These are phyloP conservation scores for Oryctes rhinoceros DNA, from an alignment of 1,140 invertebrate species.

Conservation along the genomic window DNA sequence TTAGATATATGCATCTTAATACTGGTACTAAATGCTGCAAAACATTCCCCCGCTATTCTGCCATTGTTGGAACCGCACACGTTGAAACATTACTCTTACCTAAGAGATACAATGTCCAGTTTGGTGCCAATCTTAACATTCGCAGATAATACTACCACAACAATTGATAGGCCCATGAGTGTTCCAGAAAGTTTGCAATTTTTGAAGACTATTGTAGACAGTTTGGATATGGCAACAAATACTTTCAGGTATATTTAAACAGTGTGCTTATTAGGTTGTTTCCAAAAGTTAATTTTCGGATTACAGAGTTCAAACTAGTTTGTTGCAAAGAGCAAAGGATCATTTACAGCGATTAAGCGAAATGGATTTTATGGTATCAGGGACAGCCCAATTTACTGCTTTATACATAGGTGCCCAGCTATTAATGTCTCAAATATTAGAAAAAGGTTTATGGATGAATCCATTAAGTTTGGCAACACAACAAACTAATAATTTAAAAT, in stretches of 20 bases:
- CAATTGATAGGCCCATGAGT: slow-evolving; percentile 50
- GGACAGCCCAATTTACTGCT: slow-evolving; percentile 86
- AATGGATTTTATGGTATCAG: slow-evolving; percentile 83
- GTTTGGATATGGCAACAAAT: slow-evolving; percentile 72
- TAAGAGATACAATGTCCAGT: slow-evolving; percentile 92
- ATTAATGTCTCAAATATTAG: slow-evolving; percentile 60
- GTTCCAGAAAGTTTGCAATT: slow-evolving; percentile 65
- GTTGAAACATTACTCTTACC: slow-evolving; percentile 90
- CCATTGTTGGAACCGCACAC: slow-evolving; percentile 93
- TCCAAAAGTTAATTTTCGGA: neutral
- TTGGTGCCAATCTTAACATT: slow-evolving; percentile 84
- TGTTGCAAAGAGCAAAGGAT: slow-evolving; percentile 76
- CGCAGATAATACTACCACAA: slow-evolving; percentile 48
- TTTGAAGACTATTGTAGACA: slow-evolving; percentile 75
- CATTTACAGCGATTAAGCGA: slow-evolving; percentile 73
- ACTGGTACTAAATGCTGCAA: slow-evolving; percentile 93
- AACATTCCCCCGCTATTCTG: slow-evolving; percentile 88
- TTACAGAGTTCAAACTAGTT: slow-evolving; percentile 66
- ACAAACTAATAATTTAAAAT: slow-evolving; percentile 65
- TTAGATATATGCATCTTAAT: slow-evolving; percentile 90
- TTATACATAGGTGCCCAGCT: slow-evolving; percentile 79
- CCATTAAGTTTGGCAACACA: slow-evolving; percentile 62
- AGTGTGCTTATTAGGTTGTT: neutral
- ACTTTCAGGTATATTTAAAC: slow-evolving; percentile 60
- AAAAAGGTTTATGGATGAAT: slow-evolving; percentile 63